Conservation (phyloP, 2,797 vertebrate species). For the Darevskia mixta region DNA sequence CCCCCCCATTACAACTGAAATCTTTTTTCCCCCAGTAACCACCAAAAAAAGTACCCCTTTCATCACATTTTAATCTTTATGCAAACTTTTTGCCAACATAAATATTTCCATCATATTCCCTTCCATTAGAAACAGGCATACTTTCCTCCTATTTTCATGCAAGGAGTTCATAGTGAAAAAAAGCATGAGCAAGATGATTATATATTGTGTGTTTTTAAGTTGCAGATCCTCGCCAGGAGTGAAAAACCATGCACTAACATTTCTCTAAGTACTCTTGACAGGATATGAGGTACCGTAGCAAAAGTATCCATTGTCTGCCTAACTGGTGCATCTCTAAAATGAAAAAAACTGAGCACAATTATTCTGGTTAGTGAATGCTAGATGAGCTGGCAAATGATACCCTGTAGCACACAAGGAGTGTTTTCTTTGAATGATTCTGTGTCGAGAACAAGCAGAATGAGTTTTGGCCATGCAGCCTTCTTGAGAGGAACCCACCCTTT, state of each 20-base stretch:
- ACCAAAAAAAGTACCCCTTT: conserved; percentile 19
- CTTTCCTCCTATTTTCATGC: conserved; percentile 30
- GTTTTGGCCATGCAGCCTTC: conserved; percentile 76
- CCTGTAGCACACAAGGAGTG: conserved; percentile 51
- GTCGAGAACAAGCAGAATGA: conserved; percentile 61
- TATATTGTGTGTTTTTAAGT: conserved; percentile 34
- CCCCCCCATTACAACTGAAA: background rate
- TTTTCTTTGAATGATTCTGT: conserved; percentile 51
- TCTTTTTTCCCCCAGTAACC: background rate
- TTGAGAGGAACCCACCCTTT: conserved; percentile 27
- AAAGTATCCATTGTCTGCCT: conserved; percentile 34
- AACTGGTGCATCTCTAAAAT: conserved; percentile 56
- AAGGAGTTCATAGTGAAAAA: conserved; percentile 18
- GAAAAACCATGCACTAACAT: conserved; percentile 34
- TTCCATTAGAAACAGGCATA: background rate
- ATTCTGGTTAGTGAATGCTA: conserved; percentile 58
- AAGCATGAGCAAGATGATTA: conserved; percentile 25
- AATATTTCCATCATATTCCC: conserved; percentile 22
- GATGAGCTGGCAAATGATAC: conserved; percentile 63
- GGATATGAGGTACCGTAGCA: conserved; percentile 21
- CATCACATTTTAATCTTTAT: conserved; percentile 6
- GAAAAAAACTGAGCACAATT: conserved; percentile 57
- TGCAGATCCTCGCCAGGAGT: fast-evolving
- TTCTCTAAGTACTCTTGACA: conserved; percentile 43
- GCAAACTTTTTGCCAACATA: conserved; percentile 8